Evolutionary conservation across 2,888 invertebrate species (phyloP), one percentile per base, ranked within the genome.

Genomic region (Acleris sparsana): DNA sequence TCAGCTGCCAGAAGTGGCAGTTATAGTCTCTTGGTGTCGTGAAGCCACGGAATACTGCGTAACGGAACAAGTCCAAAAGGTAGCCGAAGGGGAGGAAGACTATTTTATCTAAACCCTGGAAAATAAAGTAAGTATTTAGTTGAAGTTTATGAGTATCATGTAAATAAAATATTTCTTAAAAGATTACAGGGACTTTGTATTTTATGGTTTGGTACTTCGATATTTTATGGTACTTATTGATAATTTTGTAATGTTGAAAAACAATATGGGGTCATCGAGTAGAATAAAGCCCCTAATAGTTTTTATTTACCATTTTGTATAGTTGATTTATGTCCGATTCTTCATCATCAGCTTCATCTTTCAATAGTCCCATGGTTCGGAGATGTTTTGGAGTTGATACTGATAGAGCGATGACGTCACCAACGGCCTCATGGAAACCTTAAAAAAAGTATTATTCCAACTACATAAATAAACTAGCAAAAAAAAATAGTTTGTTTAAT

Each of bases 351-450:
- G 94, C 94, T 20, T 94, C 89, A 46, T 94, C 93, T 62, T 94
- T 91, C 0, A 95, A 77, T 3, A 96, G 83, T 1, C 95, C 95
- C 73, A 98, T 94, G 68, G 94, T 94, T 72, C 95, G 93, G 72
- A 96, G 87, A 87, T 96, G 96, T 73, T 95, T 95, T 0, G 95
- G 94, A 5, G 95, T 95, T 0, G 94, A 89, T 0, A 95, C 96
- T 0, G 96, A 95, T n/a, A 96, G 76, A 0, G 96, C 90, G 3
- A 96, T 93, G 0, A 95, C 94, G 80, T 96, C 96, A 25, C 96
- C 96, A 0, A 96, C 94, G 16, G 96, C 96, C 80, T 96, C 96
- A 76, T 96, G 96, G 79, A 96, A 96, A 68, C 95, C 95, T 89
- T 0, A 75, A 76, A 62, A 16, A n/a, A n/a, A n/a, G n/a, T n/a